Evolutionary conservation across 2,888 invertebrate genomes (phyloP), one percentile per base, ranked within the genome.

Genomic region (Xylocampa areola): DNA sequence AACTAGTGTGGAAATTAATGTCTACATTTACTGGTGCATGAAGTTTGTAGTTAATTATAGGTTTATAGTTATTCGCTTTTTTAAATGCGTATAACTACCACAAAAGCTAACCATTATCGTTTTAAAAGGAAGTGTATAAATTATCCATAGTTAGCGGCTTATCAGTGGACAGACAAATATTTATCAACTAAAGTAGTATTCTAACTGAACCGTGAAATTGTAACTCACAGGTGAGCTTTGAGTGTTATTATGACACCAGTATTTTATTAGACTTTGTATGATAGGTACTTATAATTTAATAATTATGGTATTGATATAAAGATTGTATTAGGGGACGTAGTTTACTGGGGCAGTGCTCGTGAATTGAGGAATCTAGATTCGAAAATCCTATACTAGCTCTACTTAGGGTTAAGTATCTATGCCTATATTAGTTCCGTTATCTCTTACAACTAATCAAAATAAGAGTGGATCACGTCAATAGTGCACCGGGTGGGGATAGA

Each of bases 21-120:
- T 92, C 91, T 92, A 91, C 91, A 94, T 94, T 94, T 92, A 94
- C 93, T 93, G 92, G 93, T 92, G 94, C 94, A 94, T 94, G 94
- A 94, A 94, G 93, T 89, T 90, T 81, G 89, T 90, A 89, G 88
- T 93, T 94, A 94, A 94, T 93, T 93, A 91, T 91, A 92, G 89
- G 90, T 90, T 90, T 91, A 91, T 91, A 89, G 89, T 85, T 91
- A 89, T 91, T 86, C 90, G 86, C 86, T 88, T 92, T 90, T 91
- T 90, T 85, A 82, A 90, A 89, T 85, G 84, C 82, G 81, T 88
- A 91, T 90, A 88, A 90, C 85, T 86, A 90, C 85, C 84, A 92
- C 89, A 91, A 92, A 90, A 89, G 86, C 80, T 87, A 87, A 85
- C 89, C 90, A 89, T 92, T 93, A 92, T 92, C 91, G 83, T 87